These are phyloP conservation scores for Proterorhinus semilunaris DNA, from an alignment of 2,113 vertebrate genomes.

Conservation along the genomic window DNA sequence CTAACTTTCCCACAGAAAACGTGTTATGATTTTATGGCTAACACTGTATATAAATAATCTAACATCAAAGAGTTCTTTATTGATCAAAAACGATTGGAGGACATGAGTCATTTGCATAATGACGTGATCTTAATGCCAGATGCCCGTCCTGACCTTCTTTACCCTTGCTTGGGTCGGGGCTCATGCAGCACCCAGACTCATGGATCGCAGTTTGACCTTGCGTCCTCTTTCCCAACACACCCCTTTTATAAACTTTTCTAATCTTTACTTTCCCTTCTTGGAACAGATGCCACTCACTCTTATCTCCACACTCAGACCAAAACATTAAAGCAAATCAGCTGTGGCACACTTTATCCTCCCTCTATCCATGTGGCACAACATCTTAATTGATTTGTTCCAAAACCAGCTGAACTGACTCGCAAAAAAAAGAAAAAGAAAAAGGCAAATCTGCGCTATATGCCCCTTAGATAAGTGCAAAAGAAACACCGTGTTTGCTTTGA, in stretches of 20 bases:
- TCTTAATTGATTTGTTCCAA: constrained; percentile 71
- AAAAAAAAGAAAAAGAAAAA: constrained; percentile 36
- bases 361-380: constrained; percentile 47
- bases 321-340: constrained; percentile 57
- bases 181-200: neutral
- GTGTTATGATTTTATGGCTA: neutral
- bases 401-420: constrained; percentile 54
- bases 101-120: neutral
- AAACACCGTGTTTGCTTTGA: constrained; percentile 55
- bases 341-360: constrained; percentile 40
- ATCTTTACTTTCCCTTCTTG: constrained; percentile 16
- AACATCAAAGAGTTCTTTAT: neutral
- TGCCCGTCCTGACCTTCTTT: neutral
- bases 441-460: constrained; percentile 53
- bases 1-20: neutral
- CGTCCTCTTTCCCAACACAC: constrained; percentile 13
- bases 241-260: constrained; percentile 44
- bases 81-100: neutral
- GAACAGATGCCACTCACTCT: constrained; percentile 37
- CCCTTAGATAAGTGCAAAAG: constrained; percentile 57
- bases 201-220: constrained; percentile 1
- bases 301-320: constrained; percentile 63
- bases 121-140: neutral
- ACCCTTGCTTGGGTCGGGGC: neutral
- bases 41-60: neutral